phyloP scores from a whole-genome alignment of 2,113 vertebrate genomes.

The Motacilla tschutschensis region DNA sequence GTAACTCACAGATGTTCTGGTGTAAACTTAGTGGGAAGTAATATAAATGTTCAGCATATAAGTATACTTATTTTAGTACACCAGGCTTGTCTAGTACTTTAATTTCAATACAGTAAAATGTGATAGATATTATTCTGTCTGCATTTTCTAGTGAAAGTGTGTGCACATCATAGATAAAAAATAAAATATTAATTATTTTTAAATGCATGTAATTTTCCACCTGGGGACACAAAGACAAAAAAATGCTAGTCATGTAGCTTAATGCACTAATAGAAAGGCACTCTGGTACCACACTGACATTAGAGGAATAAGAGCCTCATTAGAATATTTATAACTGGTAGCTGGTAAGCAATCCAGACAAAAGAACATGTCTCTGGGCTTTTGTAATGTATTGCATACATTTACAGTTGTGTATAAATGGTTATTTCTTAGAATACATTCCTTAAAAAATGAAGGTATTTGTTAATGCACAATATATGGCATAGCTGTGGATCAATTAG shows the following conservation, averaged over 20 bases:
- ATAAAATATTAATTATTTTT: slow-evolving; percentile 48
- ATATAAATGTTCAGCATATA: neutral
- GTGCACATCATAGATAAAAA: neutral
- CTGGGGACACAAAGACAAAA: neutral
- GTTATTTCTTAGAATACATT: neutral
- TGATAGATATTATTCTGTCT: slow-evolving; percentile 3
- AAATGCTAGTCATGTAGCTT: slow-evolving; percentile 34
- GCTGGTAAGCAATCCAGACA: neutral
- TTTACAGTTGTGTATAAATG: neutral
- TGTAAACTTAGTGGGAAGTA: neutral
- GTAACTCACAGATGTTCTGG: neutral
- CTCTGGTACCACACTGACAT: neutral
- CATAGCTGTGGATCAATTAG: neutral
- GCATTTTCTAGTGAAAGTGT: neutral
- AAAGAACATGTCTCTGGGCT: neutral
- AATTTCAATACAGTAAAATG: neutral
- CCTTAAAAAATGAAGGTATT: neutral
- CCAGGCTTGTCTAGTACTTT: neutral
- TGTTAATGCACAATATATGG: neutral
- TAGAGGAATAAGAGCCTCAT: slow-evolving; percentile 27
- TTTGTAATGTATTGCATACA: neutral
- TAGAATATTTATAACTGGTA: slow-evolving; percentile 43
- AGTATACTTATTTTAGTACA: slow-evolving; percentile 19
- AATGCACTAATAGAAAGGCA: slow-evolving; percentile 38
- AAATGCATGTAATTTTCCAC: slow-evolving; percentile 20